These are phyloP conservation scores for Rhea americana DNA, from an alignment of 2,113 vertebrate species.

Conservation along the genomic window DNA sequence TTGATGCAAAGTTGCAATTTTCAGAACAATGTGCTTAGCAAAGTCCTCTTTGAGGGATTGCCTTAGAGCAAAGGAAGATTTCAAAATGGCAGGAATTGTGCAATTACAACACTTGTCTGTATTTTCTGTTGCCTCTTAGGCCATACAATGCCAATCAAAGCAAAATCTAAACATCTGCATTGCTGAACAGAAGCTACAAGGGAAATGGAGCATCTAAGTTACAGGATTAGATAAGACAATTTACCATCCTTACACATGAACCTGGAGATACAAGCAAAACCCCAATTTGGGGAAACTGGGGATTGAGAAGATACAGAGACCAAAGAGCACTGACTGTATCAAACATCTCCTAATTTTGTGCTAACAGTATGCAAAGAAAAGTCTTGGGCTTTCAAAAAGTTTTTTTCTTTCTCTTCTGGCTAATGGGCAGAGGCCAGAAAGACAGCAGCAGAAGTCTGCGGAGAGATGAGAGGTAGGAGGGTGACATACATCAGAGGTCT, in stretches of 20 bases:
- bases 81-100: neutral
- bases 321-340: neutral
- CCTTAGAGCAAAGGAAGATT: neutral
- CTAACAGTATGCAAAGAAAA: neutral
- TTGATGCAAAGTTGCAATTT: neutral
- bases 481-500: neutral
- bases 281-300: too few relatives aligned
- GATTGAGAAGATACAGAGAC: neutral
- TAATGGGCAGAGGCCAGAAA: neutral
- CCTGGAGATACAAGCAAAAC: neutral
- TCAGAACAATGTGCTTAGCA: neutral
- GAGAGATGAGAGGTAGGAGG: neutral
- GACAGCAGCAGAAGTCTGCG: neutral
- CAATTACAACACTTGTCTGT: neutral
- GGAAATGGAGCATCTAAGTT: neutral
- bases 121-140: neutral
- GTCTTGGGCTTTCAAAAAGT: neutral
- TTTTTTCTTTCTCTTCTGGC: neutral
- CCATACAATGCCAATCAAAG: neutral
- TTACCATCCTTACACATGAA: neutral
- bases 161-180: neutral
- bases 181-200: neutral
- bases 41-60: neutral
- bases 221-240: neutral
- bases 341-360: neutral